Percentiles rank a stretch among this genome's conserved stretches.
phyloP scores from a whole-genome alignment of 2,797 vertebrate genomes.

The Lepilemur ruficaudatus region DNA sequence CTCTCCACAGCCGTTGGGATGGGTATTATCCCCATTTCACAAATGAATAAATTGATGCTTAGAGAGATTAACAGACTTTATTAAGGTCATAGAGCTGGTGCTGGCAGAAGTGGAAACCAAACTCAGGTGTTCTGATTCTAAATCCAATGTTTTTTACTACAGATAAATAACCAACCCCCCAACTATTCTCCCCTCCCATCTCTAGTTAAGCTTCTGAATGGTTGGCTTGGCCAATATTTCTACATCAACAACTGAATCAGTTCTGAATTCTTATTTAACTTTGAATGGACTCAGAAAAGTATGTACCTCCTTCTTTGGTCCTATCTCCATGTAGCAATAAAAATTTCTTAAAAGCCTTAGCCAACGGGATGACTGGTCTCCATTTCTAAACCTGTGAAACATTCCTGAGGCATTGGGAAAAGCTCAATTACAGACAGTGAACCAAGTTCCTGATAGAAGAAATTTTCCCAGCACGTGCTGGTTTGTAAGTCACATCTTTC shows the following conservation, averaged over 20 bases:
- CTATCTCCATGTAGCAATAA: not conserved
- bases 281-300: not conserved
- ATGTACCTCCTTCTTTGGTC: not conserved
- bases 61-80: not conserved
- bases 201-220: not conserved
- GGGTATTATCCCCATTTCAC: not conserved
- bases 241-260: not conserved
- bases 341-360: not conserved
- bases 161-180: not conserved
- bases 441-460: not conserved
- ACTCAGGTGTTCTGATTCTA: not conserved
- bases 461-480: not conserved
- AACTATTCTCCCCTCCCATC: not conserved
- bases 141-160: not conserved
- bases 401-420: not conserved
- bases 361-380: not conserved
- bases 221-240: not conserved
- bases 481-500: not conserved
- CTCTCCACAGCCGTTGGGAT: not conserved
- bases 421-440: not conserved
- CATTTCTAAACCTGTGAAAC: constrained; percentile 41
- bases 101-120: not conserved
- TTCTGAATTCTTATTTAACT: not conserved
- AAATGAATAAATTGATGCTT: not conserved
- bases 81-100: not conserved